These are phyloP conservation scores for Aricia agestis DNA, from an alignment of 1,140 invertebrate species.

Conservation along the genomic window DNA sequence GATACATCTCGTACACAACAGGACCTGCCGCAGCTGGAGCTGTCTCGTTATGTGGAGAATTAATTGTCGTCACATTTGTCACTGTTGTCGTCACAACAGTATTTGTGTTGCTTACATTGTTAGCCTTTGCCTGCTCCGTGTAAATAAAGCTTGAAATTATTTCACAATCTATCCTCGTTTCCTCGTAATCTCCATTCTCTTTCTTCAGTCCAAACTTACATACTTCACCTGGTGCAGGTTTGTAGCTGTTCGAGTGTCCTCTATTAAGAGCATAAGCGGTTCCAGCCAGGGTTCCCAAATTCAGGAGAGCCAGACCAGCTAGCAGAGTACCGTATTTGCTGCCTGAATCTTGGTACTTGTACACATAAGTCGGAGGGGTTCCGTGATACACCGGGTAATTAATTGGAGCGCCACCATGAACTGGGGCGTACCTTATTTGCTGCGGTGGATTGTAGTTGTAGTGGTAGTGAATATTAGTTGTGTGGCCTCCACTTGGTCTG, in stretches of 20 bases:
- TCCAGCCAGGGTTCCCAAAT: slow-evolving; percentile 58
- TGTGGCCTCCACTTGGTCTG: slow-evolving; percentile 32
- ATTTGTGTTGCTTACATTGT: slow-evolving; percentile 38
- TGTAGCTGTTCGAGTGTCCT: slow-evolving; percentile 40
- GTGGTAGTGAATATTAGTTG: slow-evolving; percentile 50
- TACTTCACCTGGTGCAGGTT: slow-evolving; percentile 51
- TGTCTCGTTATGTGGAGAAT: slow-evolving; percentile 33
- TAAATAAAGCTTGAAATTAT: slow-evolving; percentile 63
- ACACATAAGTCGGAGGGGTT: slow-evolving; percentile 63
- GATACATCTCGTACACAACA: slow-evolving; percentile 44
- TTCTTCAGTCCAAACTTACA: slow-evolving; percentile 64
- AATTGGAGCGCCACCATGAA: slow-evolving; percentile 39
- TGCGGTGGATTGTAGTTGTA: slow-evolving; percentile 63
- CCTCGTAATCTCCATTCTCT: slow-evolving; percentile 64
- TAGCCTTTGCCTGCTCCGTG: slow-evolving; percentile 44
- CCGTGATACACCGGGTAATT: slow-evolving; percentile 61
- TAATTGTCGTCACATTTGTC: slow-evolving; percentile 56
- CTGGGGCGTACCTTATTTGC: slow-evolving; percentile 52
- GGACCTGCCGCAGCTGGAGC: slow-evolving; percentile 24
- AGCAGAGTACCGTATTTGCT: slow-evolving; percentile 65
- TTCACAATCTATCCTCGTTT: slow-evolving; percentile 64
- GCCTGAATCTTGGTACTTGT: slow-evolving; percentile 62
- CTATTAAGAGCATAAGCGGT: slow-evolving; percentile 50
- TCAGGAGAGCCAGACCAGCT: slow-evolving; percentile 58
- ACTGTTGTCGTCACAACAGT: slow-evolving; percentile 45